Conservation (phyloP, 92 coral and sea anemone genomes). For the Meandrina meandrites region DNA sequence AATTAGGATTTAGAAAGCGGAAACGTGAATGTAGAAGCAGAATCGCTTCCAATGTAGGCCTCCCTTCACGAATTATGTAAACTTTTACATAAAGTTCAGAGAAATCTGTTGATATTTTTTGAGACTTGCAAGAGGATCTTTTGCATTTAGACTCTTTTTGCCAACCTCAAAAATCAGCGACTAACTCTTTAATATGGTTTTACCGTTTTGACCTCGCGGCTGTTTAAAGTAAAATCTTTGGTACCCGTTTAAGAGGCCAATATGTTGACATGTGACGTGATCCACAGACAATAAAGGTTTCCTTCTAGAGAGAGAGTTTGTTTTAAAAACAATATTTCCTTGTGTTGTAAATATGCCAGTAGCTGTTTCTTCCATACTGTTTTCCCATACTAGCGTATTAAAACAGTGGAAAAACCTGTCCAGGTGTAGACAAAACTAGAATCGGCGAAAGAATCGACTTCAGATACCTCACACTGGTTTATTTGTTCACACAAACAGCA, state of each 20-base stretch:
- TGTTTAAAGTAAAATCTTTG: constrained; percentile 13
- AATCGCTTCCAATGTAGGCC: neutral
- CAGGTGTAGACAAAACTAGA: constrained; percentile 36
- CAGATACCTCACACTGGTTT: neutral
- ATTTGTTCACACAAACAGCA: neutral
- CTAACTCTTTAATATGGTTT: neutral
- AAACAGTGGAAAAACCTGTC: neutral
- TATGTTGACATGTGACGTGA: constrained; percentile 38
- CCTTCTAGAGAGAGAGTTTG: neutral
- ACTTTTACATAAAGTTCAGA: neutral
- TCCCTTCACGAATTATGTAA: neutral
- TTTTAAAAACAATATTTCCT: neutral
- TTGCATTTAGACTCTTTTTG: too few species aligned
- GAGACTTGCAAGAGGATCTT: neutral
- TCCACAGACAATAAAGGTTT: constrained; percentile 16
- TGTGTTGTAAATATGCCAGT: constrained; percentile 10
- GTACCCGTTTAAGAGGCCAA: constrained; percentile 25
- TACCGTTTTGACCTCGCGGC: neutral
- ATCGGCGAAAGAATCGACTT: neutral
- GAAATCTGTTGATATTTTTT: neutral
- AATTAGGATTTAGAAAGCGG: neutral
- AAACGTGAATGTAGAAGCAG: neutral
- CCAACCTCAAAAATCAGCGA: neutral
- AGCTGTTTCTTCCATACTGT: neutral
- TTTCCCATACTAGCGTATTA: neutral